These are phyloP conservation scores for Laspeyria flexula DNA, from an alignment of 2,888 invertebrate species.

Conservation along the genomic window DNA sequence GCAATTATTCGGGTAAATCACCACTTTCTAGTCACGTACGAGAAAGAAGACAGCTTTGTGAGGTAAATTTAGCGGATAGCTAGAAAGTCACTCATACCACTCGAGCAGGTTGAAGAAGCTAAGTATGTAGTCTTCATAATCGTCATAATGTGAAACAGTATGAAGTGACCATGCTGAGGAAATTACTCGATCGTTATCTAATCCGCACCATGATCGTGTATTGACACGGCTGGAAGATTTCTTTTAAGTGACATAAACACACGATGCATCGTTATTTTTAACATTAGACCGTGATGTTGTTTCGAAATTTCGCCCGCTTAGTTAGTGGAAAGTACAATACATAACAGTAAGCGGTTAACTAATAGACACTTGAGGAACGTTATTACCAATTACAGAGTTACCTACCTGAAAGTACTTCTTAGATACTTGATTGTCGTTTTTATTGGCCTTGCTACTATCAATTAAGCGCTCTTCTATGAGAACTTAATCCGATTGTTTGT, in stretches of 20 bases:
- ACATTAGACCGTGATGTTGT: not conserved
- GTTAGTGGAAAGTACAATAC: not conserved
- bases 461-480: not conserved
- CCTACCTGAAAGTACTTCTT: not conserved
- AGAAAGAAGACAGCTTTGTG: constrained; percentile 66
- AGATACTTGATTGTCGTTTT: not conserved
- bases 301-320: not conserved
- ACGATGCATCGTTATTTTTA: not conserved
- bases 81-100: constrained; percentile 63
- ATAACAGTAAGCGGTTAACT: not conserved
- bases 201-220: constrained; percentile 51
- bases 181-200: constrained; percentile 64
- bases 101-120: constrained; percentile 45
- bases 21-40: constrained; percentile 74
- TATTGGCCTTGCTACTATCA: not conserved
- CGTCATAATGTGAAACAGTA: constrained; percentile 65
- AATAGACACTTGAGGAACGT: not conserved
- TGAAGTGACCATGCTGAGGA: constrained; percentile 56
- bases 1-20: constrained; percentile 61
- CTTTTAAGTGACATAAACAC: constrained; percentile 8
- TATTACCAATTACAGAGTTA: not conserved
- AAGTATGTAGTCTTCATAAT: constrained; percentile 53
- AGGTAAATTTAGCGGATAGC: constrained; percentile 61
- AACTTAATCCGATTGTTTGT: constrained; percentile 15
- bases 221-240: constrained; percentile 60